Evolutionary conservation across 2,113 vertebrate species (phyloP).

Genomic region (Atlantisia rogersi): DNA sequence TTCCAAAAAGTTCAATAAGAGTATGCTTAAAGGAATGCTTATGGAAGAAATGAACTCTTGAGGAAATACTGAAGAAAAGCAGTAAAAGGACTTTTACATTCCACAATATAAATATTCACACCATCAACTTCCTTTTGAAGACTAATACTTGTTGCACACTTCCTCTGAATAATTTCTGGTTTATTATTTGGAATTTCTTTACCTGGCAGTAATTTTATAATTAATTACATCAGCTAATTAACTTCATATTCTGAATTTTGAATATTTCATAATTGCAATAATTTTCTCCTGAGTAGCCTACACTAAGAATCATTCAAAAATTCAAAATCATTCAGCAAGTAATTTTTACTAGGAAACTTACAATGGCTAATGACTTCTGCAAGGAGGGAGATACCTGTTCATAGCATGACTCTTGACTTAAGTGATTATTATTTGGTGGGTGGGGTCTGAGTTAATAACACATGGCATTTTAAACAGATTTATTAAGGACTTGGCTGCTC

Average conservation of each 20-base stretch:
- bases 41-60: background rate
- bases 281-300: background rate
- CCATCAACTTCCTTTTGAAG: background rate
- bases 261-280: background rate
- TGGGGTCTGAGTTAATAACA: background rate
- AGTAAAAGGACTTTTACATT: background rate
- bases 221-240: background rate
- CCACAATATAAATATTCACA: background rate
- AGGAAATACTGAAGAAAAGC: background rate
- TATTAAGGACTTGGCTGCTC: background rate
- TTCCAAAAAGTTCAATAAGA: background rate
- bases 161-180: background rate
- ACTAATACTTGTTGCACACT: background rate
- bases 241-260: background rate
- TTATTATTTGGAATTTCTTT: background rate
- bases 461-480: background rate
- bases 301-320: background rate
- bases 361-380: background rate
- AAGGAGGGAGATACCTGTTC: background rate
- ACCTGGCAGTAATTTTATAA: background rate
- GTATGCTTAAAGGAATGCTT: background rate
- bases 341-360: background rate
- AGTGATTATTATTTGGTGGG: accelerated
- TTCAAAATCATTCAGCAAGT: background rate
- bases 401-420: background rate